phyloP scores from a whole-genome alignment of 2,888 invertebrate genomes.

The Holacanthella duospinosa region DNA sequence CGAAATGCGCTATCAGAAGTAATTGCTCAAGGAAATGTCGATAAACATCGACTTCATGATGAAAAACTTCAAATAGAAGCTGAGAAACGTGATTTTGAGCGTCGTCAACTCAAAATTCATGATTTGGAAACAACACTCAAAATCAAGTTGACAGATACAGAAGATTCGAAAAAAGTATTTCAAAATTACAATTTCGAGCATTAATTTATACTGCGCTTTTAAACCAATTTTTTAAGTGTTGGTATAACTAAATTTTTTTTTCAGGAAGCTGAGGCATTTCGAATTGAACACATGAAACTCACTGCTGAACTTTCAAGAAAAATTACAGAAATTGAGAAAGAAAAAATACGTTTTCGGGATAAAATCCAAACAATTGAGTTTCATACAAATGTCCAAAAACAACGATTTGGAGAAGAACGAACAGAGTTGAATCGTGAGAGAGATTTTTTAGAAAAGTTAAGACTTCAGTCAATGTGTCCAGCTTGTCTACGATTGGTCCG shows the following conservation, averaged over 20 bases:
- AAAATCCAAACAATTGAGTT: conserved; percentile 21
- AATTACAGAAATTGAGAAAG: conserved; percentile 23
- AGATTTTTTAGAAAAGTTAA: conserved; percentile 29
- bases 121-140: conserved; percentile 26
- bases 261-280: conserved; percentile 26
- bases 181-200: neutral
- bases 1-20: conserved; percentile 28
- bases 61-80: conserved; percentile 52
- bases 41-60: conserved; percentile 48
- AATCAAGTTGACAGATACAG: conserved; percentile 26
- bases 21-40: conserved; percentile 39
- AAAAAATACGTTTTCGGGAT: conserved; percentile 17
- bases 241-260: too few species aligned
- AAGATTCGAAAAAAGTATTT: conserved; percentile 26
- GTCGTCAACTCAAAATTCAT: conserved; percentile 48
- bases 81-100: conserved; percentile 51
- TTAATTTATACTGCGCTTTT: too few species aligned
- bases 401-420: conserved; percentile 26
- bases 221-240: too few species aligned
- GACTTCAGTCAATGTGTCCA: conserved; percentile 31
- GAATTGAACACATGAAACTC: conserved; percentile 21
- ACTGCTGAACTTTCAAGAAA: conserved; percentile 21
- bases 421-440: conserved; percentile 30
- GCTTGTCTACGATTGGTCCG: conserved; percentile 18
- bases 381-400: conserved; percentile 19